phyloP scores from a whole-genome alignment of 2,888 invertebrate species.

The Calameuta filiformis region DNA sequence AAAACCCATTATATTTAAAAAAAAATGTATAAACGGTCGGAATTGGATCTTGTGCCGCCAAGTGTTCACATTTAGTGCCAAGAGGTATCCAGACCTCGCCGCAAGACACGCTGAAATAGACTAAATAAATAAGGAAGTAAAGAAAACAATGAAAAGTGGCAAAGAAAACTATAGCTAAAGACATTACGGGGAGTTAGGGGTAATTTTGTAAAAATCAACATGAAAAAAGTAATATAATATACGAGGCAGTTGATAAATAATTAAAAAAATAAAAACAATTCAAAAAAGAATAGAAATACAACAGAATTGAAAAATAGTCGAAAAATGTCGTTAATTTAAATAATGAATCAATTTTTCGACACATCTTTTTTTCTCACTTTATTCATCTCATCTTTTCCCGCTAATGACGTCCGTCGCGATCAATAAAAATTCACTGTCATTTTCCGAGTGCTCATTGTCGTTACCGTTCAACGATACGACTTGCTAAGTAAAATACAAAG shows the following conservation, averaged over 20 bases:
- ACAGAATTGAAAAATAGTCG: too few relatives aligned
- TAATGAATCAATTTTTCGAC: neutral
- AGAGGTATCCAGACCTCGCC: neutral
- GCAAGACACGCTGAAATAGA: neutral
- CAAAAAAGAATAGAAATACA: neutral
- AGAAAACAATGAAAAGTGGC: neutral
- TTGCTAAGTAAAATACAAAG: neutral
- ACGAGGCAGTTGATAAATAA: neutral
- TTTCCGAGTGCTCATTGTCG: neutral
- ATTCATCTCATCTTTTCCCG: neutral
- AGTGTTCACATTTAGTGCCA: slow-evolving; percentile 26
- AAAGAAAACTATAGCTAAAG: neutral
- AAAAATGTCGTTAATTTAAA: too few relatives aligned
- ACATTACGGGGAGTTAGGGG: neutral
- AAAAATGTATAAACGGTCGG: too few relatives aligned
- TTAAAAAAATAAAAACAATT: neutral
- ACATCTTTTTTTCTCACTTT: neutral
- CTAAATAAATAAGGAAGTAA: neutral
- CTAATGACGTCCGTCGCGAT: neutral
- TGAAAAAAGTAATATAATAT: too few relatives aligned
- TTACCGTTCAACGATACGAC: neutral
- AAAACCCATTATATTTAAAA: too few relatives aligned
- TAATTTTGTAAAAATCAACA: too few relatives aligned
- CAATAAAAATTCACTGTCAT: neutral
- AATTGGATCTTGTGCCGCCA: slow-evolving; percentile 17